Percentiles rank a stretch among this genome's conserved stretches.
Conservation (phyloP, 2,797 vertebrate genomes). For the Huso huso region DNA sequence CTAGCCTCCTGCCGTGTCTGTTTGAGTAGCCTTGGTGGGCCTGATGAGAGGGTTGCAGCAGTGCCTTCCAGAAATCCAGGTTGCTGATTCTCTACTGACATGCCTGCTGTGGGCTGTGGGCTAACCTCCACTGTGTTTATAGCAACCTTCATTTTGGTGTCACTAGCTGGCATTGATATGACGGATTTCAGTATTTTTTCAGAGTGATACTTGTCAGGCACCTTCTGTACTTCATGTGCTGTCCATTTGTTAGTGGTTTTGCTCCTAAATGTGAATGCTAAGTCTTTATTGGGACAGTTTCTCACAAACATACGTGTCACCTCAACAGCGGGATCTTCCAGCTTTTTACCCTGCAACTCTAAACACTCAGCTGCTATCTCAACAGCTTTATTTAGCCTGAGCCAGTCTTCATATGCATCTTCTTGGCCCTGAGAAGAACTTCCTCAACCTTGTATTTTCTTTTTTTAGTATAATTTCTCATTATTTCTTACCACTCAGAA, state of each 20-base stretch:
- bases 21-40: too few species aligned
- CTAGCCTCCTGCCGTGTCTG: too few species aligned
- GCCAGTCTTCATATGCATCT: slow-evolving; percentile 24
- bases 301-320: slow-evolving; percentile 18
- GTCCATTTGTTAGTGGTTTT: slow-evolving; percentile 17
- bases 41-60: not conserved
- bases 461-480: slow-evolving; percentile 13
- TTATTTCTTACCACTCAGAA: slow-evolving; percentile 18
- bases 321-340: slow-evolving; percentile 14
- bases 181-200: not conserved
- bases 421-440: slow-evolving; percentile 23
- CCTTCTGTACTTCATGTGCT: slow-evolving; percentile 18
- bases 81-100: not conserved
- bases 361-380: slow-evolving; percentile 21
- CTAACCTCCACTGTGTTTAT: slow-evolving; percentile 14
- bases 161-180: not conserved
- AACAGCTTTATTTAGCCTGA: slow-evolving; percentile 25
- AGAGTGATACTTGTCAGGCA: slow-evolving; percentile 14
- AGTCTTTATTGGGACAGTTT: slow-evolving; percentile 15
- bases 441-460: slow-evolving; percentile 17
- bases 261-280: slow-evolving; percentile 14
- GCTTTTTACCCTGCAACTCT: slow-evolving; percentile 15
- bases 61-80: slow-evolving; percentile 6
- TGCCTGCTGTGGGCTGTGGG: not conserved
- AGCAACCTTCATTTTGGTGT: not conserved